Conservation (phyloP, 2,888 invertebrate species). For the Ptilodon capucinus region DNA sequence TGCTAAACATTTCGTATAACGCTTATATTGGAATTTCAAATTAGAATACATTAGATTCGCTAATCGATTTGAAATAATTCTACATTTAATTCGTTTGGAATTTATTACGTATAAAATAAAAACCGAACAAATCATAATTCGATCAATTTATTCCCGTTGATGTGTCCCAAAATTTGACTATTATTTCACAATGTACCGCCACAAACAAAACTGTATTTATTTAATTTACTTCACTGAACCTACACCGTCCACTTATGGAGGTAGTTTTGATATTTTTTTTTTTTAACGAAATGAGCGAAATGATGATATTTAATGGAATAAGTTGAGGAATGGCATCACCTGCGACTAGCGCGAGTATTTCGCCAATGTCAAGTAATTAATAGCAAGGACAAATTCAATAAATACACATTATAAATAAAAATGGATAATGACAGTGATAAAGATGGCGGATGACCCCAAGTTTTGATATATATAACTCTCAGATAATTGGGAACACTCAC, state of each 20-base stretch:
- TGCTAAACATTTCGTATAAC: background rate
- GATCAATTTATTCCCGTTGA: background rate
- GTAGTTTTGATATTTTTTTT: no score
- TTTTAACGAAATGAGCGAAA: no score
- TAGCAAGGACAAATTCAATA: no score
- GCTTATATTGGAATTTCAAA: background rate
- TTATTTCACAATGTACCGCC: background rate
- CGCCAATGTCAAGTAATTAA: no score
- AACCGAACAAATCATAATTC: background rate
- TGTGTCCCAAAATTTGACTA: background rate
- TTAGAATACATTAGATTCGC: background rate
- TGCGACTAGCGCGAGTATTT: no score
- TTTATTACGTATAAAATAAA: background rate
- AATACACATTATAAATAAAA: no score
- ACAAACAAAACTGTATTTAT: background rate
- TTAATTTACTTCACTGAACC: background rate
- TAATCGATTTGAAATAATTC: background rate
- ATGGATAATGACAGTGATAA: no score
- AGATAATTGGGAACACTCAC: slow-evolving; percentile 51
- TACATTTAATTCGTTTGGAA: background rate
- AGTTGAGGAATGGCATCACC: no score
- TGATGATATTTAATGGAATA: no score
- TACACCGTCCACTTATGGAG: background rate
- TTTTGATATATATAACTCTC: slow-evolving; percentile 3
- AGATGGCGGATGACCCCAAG: no score